Base-by-base conservation (phyloP, 2,797 vertebrate species). In the Enteromius thamalakanensis region DNA sequence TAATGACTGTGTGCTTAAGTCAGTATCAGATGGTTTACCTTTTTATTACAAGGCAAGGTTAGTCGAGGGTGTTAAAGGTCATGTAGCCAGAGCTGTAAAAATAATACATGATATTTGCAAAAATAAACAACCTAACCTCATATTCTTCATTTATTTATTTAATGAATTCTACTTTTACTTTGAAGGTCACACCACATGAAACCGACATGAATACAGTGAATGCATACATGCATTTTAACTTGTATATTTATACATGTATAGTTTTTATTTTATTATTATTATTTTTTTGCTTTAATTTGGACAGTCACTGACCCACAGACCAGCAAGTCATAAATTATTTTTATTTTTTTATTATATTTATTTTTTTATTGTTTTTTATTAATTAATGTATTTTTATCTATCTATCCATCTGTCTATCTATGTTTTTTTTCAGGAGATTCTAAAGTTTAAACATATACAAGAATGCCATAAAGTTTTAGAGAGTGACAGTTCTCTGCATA, bases 391-490 rank as follows among this genome's bases (percentile, higher is more conserved):
- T 42, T 42, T 42, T 9, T 42, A 42, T 42, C 10, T 10, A 42
- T 42, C 9, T 42, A 42, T 42, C 6, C 9, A 37, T 37, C 34
- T 37, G 4, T 34, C 34, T 40, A 40, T 40, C 8, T 9, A 40
- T 26, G 26, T 26, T 26, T 26, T 40, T 42, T 42, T 42, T 11
- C 15, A 32, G 10, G 7, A 70, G 70, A 40, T 4, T 11, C n/a
- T 53, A 32, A 76, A 67, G 42, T 21, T 23, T 8, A 12, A 55
- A 49, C 15, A 42, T 6, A 49, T 77, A 23, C 72, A 83, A 60
- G 19, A 80, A 71, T 77, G 49, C 40, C 19, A 71, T 10, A 17
- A 42, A 47, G 75, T 47, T 76, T 29, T 53, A 17, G 37, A 64
- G 34, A 76, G 26, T 14, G 9, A 81, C 14, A 34, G 51, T 45